These are phyloP conservation scores for Triplophysa rosa DNA, from an alignment of 2,113 vertebrate species.

Conservation along the genomic window DNA sequence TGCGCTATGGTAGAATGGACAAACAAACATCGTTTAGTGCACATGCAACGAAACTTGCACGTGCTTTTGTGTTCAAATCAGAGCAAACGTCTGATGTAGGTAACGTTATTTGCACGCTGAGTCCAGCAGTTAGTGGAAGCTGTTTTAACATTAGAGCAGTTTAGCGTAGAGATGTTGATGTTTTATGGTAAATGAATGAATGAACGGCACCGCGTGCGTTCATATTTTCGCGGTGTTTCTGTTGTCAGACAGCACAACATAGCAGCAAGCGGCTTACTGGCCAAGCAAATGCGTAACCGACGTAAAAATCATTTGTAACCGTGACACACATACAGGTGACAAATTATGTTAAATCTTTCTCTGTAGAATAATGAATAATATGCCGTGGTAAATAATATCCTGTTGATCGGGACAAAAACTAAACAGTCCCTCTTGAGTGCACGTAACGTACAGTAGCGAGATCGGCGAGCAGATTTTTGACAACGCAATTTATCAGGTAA, in stretches of 20 bases:
- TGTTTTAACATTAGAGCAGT: background rate
- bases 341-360: background rate
- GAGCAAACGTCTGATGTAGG: background rate
- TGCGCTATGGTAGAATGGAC: constrained; percentile 60
- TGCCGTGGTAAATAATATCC: background rate
- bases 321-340: background rate
- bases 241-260: background rate
- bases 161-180: background rate
- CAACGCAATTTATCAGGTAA: background rate
- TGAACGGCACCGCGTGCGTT: constrained; percentile 16
- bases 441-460: constrained; percentile 45
- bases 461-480: constrained; percentile 3
- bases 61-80: background rate
- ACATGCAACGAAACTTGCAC: background rate
- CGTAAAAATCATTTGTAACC: background rate
- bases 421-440: constrained; percentile 31
- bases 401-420: background rate
- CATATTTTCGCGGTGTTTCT: constrained; percentile 54
- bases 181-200: constrained; percentile 27
- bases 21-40: background rate
- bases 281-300: background rate
- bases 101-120: background rate
- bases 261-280: constrained; percentile 7
- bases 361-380: background rate
- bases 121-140: background rate